Conservation (phyloP, 2,113 vertebrate genomes). For the Aegithalos caudatus region DNA sequence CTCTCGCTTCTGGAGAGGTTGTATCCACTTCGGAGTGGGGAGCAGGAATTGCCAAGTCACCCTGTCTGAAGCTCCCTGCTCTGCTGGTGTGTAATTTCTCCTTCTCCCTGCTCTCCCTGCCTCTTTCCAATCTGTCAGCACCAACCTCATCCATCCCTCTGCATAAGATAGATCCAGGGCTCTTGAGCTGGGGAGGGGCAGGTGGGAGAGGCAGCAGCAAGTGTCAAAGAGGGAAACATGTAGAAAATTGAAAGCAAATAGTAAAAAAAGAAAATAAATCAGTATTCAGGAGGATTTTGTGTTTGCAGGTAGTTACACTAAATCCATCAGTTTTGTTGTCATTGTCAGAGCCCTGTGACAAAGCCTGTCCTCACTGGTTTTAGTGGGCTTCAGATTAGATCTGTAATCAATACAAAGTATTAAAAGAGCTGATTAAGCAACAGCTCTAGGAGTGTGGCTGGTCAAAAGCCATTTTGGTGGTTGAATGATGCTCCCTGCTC, state of each 20-base stretch:
- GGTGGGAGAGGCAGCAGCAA: neutral
- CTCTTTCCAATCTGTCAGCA: neutral
- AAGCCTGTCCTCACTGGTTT: neutral
- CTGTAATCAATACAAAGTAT: neutral
- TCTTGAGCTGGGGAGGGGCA: neutral
- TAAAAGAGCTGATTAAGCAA: neutral
- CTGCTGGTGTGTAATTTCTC: neutral
- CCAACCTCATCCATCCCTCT: neutral
- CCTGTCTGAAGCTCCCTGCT: neutral
- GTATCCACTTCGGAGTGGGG: neutral
- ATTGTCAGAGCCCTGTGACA: neutral
- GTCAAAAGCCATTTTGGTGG: neutral
- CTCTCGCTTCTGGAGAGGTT: neutral
- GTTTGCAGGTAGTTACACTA: neutral
- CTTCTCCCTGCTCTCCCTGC: neutral
- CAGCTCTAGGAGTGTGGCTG: neutral
- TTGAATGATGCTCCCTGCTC: neutral
- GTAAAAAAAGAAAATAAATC: neutral
- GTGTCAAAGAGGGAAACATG: neutral
- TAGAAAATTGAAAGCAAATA: neutral
- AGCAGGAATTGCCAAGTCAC: neutral
- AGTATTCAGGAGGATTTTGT: neutral
- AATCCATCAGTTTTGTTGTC: neutral
- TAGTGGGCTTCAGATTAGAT: neutral
- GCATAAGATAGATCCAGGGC: neutral